Conservation (phyloP, 2,888 invertebrate genomes). For the Hymenopus coronatus region DNA sequence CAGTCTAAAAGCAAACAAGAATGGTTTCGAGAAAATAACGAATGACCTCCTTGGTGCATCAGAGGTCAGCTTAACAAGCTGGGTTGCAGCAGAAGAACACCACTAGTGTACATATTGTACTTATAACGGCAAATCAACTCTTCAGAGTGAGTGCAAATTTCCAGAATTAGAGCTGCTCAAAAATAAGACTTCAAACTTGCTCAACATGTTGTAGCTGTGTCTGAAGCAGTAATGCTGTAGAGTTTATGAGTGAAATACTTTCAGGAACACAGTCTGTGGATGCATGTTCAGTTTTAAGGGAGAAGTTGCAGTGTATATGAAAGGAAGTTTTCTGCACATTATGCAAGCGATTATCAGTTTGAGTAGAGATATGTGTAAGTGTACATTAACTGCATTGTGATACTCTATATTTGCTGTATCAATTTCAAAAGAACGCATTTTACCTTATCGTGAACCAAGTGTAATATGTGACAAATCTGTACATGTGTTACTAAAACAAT, state of each 20-base stretch:
- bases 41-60: conserved; percentile 6
- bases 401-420: background rate
- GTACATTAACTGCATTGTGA: background rate
- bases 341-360: background rate
- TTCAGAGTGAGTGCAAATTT: conserved; percentile 3
- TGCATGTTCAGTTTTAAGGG: background rate
- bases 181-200: background rate
- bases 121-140: conserved; percentile 16
- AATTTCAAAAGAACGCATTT: background rate
- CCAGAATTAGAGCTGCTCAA: background rate
- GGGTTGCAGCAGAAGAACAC: background rate
- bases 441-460: background rate
- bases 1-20: conserved; percentile 25
- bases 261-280: background rate
- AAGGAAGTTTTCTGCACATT: background rate
- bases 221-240: background rate
- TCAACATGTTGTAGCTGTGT: background rate
- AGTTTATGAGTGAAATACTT: background rate
- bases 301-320: background rate
- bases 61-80: background rate
- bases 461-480: background rate
- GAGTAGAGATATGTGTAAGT: background rate
- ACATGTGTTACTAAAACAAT: background rate
- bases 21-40: conserved; percentile 23
- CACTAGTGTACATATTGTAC: conserved; percentile 23